Conservation (phyloP, 2,888 invertebrate genomes). For the Synanthedon tipuliformis region DNA sequence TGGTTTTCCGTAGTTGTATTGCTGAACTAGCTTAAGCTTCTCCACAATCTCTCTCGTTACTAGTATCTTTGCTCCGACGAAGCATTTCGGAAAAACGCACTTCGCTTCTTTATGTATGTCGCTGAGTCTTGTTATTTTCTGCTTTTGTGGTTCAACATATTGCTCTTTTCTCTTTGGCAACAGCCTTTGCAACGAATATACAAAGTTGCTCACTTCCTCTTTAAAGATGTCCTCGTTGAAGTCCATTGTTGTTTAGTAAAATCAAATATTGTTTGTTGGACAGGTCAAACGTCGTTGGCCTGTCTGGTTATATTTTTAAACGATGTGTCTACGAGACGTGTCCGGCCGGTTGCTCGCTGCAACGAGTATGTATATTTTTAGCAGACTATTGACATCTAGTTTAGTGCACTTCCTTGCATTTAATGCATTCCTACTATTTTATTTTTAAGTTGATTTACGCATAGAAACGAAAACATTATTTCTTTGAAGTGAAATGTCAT, state of each 20-base stretch:
- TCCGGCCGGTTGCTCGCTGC: conserved; percentile 44
- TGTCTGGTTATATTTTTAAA: conserved; percentile 49
- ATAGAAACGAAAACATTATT: too few species aligned
- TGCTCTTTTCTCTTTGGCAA: conserved; percentile 53
- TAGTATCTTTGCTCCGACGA: conserved; percentile 47
- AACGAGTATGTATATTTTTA: conserved; percentile 44
- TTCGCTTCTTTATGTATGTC: conserved; percentile 56
- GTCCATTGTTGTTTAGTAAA: conserved; percentile 45
- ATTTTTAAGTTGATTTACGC: too few species aligned
- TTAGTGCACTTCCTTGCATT: conserved; percentile 2
- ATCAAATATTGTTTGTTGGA: conserved; percentile 21
- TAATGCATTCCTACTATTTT: too few species aligned
- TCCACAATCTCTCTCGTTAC: conserved; percentile 46
- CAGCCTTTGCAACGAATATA: conserved; percentile 42
- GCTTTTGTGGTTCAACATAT: conserved; percentile 26
- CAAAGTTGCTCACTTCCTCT: conserved; percentile 48
- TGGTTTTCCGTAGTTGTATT: conserved; percentile 50
- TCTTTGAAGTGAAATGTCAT: too few species aligned
- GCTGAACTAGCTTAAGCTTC: conserved; percentile 49
- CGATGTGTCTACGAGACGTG: conserved; percentile 21
- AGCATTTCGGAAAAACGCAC: conserved; percentile 53
- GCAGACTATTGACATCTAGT: conserved; percentile 18
- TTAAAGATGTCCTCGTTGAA: conserved; percentile 48
- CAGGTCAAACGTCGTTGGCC: conserved; percentile 55
- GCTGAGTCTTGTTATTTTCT: conserved; percentile 32